Evolutionary conservation across 2,797 vertebrate species (phyloP).

Genomic region (Gobio occitaniae): DNA sequence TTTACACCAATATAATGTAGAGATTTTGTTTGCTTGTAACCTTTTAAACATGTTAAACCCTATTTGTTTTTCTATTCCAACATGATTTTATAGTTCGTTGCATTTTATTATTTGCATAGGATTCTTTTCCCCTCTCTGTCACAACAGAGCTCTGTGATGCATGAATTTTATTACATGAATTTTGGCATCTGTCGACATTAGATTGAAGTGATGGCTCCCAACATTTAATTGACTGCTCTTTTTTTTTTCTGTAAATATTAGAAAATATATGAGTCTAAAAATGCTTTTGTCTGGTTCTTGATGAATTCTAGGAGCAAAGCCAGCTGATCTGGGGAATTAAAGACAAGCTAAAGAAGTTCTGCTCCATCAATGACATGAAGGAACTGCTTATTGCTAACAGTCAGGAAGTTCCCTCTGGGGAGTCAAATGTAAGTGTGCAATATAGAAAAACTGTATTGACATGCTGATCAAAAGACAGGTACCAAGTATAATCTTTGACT

Average conservation of each 20-base stretch:
- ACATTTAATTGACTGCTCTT: neutral
- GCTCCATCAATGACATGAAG: conserved; percentile 92
- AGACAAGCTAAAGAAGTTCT: conserved; percentile 91
- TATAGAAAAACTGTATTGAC: neutral
- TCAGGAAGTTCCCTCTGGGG: conserved; percentile 94
- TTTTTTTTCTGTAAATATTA: neutral
- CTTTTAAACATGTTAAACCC: neutral
- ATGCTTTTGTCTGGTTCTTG: neutral
- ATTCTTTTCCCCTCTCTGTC: neutral
- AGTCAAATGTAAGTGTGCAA: conserved; percentile 87
- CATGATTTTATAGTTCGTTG: neutral
- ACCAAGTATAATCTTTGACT: neutral
- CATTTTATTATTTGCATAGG: neutral
- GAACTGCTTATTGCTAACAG: conserved; percentile 94
- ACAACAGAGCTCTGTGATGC: neutral
- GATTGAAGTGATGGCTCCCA: neutral
- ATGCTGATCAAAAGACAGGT: neutral
- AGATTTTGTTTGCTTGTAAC: neutral
- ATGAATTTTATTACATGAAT: neutral
- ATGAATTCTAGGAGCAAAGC: conserved; percentile 85
- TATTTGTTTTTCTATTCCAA: neutral
- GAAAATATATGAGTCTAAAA: neutral
- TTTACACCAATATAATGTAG: neutral
- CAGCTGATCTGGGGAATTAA: conserved; percentile 95
- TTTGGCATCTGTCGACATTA: neutral